These are phyloP conservation scores for Lasius fuliginosus DNA, from an alignment of 2,888 invertebrate genomes.

Conservation along the genomic window DNA sequence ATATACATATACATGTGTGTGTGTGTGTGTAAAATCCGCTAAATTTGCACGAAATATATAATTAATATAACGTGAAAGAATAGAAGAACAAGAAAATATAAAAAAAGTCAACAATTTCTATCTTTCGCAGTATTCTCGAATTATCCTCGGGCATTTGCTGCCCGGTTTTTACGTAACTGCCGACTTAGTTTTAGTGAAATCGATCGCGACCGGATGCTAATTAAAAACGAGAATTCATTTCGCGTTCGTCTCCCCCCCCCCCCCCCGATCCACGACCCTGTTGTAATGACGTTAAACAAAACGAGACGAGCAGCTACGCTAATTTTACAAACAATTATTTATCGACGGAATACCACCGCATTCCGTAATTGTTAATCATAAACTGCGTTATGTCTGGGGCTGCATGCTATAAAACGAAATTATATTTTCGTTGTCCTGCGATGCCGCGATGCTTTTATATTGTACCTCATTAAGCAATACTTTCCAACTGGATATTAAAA, in stretches of 20 bases:
- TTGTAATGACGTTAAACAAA: slow-evolving; percentile 25
- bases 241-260: background rate
- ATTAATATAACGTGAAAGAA: slow-evolving; percentile 17
- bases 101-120: slow-evolving; percentile 7
- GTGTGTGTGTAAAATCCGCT: background rate
- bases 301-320: background rate
- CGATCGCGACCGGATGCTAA: slow-evolving; percentile 44
- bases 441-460: slow-evolving; percentile 2
- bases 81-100: background rate
- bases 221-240: slow-evolving; percentile 52
- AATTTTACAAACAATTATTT: slow-evolving; percentile 36
- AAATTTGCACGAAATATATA: background rate
- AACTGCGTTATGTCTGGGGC: background rate
- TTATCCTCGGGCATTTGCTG: slow-evolving; percentile 10
- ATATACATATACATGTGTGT: too few species aligned
- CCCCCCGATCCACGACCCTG: background rate
- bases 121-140: slow-evolving; percentile 14
- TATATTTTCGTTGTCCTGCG: slow-evolving; percentile 5
- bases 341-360: slow-evolving; percentile 33
- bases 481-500: slow-evolving; percentile 1
- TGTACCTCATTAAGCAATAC: slow-evolving; percentile 6
- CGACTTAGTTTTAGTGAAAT: slow-evolving; percentile 31
- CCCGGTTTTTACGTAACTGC: slow-evolving; percentile 26
- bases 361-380: slow-evolving; percentile 60
- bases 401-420: too few species aligned